Conservation (phyloP, 2,113 vertebrate species). For the Carassius carassius region DNA sequence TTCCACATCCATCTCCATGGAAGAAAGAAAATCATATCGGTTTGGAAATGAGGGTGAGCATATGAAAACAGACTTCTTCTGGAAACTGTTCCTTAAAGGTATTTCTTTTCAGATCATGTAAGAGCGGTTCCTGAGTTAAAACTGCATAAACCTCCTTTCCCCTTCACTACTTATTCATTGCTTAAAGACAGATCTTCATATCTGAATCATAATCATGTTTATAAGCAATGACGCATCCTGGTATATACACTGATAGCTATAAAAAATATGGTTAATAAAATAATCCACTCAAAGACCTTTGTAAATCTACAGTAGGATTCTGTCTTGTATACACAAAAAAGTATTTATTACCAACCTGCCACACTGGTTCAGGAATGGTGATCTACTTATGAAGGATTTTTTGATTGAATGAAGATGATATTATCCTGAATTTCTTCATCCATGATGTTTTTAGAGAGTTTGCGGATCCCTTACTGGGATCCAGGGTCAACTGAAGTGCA, state of each 20-base stretch:
- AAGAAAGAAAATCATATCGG: background rate
- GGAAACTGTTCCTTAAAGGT: background rate
- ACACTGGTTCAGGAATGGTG: background rate
- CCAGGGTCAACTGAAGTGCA: background rate
- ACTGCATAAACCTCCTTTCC: background rate
- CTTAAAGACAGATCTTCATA: background rate
- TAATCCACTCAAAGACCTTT: background rate
- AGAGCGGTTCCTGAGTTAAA: background rate
- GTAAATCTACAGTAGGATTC: background rate
- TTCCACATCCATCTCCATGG: background rate
- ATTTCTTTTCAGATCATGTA: background rate
- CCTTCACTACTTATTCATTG: constrained; percentile 7
- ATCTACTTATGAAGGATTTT: background rate
- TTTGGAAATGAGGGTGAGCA: background rate
- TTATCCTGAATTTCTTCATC: background rate
- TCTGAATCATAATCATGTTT: background rate
- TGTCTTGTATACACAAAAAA: background rate
- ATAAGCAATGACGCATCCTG: background rate
- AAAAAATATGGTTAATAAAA: background rate
- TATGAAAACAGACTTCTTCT: background rate
- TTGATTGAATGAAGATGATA: background rate
- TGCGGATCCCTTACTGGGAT: background rate
- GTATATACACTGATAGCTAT: background rate
- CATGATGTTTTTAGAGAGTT: background rate
- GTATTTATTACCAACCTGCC: background rate